Conservation (phyloP, 2,888 invertebrate species). For the Poecilus cupreus region DNA sequence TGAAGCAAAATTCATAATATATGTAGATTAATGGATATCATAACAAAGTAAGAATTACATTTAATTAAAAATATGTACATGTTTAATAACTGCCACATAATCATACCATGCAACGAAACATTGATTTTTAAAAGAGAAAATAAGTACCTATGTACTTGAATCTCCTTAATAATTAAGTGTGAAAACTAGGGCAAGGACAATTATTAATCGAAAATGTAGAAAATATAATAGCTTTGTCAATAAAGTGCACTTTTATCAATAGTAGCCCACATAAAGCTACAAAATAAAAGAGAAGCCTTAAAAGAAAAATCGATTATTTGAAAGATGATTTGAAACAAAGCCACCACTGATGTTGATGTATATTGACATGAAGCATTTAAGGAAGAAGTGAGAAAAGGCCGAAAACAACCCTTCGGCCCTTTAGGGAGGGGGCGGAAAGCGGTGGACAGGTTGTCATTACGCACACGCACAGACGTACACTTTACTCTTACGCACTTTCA, state of each 20-base stretch:
- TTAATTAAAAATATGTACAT: neutral
- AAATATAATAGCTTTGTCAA: constrained; percentile 3
- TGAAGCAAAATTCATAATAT: neutral
- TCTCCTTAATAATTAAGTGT: constrained; percentile 12
- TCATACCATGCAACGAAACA: constrained; percentile 22
- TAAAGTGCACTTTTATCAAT: neutral
- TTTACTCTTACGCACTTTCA: constrained; percentile 62
- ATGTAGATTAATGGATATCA: neutral
- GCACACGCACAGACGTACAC: constrained; percentile 62
- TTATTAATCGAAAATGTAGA: neutral
- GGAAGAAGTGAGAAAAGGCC: constrained; percentile 72
- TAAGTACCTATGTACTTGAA: constrained; percentile 4
- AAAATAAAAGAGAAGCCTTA: constrained; percentile 7
- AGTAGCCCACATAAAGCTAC: neutral
- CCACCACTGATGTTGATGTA: constrained; percentile 61
- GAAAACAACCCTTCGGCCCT: constrained; percentile 50
- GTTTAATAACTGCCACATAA: neutral
- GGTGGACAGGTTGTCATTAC: constrained; percentile 15
- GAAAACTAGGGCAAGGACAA: constrained; percentile 38
- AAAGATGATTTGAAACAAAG: neutral
- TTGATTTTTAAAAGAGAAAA: constrained; percentile 15
- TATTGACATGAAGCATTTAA: constrained; percentile 73
- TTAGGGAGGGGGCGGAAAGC: constrained; percentile 16
- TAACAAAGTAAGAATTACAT: neutral
- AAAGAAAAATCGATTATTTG: constrained; percentile 3